Percentiles rank a stretch among this genome's conserved stretches.
Evolutionary conservation across 1,140 invertebrate species (phyloP).

Genomic region (Hylyphantes graminicola): DNA sequence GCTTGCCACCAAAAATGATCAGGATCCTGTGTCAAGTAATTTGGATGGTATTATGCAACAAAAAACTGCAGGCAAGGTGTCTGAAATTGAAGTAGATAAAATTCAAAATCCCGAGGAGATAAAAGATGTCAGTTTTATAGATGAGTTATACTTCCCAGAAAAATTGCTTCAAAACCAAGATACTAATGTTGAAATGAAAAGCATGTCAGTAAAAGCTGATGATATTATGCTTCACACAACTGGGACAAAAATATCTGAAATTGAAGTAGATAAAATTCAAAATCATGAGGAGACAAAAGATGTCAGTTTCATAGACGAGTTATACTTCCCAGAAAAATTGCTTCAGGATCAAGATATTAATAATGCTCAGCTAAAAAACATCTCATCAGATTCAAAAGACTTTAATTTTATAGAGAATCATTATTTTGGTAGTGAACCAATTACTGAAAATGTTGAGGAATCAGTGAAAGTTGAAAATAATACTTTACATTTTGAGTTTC

Average conservation of each 20-base stretch:
- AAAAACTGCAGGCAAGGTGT: no score
- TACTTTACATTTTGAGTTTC: neutral
- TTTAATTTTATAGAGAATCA: constrained; percentile 10
- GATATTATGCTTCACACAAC: no score
- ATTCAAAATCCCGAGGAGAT: no score
- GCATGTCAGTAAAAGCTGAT: neutral
- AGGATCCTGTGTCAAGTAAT: no score
- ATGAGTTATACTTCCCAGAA: constrained; percentile 22
- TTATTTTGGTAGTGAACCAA: constrained; percentile 3
- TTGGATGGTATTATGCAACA: no score
- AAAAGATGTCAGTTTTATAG: neutral
- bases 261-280: no score
- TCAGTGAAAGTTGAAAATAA: neutral
- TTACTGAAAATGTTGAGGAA: neutral
- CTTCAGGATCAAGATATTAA: neutral
- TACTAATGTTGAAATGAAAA: neutral
- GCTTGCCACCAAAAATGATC: no score
- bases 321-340: constrained; percentile 14
- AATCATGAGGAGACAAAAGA: no score
- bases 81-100: no score
- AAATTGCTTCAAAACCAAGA: neutral
- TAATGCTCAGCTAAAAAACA: neutral
- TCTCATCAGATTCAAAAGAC: neutral
- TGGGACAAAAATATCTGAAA: no score
- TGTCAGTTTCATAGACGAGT: constrained; percentile 9